These are phyloP conservation scores for Embidobia sp. DNA, from an alignment of 2,888 invertebrate species.

Conservation along the genomic window DNA sequence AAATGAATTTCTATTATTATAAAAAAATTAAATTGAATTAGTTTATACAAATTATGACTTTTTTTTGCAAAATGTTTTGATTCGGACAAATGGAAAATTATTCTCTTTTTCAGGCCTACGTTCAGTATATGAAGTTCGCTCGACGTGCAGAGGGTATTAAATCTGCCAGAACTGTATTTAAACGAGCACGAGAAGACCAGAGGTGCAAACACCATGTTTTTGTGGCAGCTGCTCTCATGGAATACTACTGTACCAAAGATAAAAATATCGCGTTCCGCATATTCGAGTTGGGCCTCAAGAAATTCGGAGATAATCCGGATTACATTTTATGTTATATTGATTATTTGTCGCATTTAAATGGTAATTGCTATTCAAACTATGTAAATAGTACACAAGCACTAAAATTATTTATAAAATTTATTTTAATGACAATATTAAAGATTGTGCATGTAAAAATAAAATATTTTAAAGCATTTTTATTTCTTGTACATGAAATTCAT, in stretches of 20 bases:
- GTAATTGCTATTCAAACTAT: too few relatives aligned
- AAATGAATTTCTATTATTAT: too few relatives aligned
- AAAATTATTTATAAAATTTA: too few relatives aligned
- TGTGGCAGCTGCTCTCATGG: slow-evolving; percentile 98
- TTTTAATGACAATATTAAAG: too few relatives aligned
- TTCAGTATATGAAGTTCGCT: slow-evolving; percentile 99
- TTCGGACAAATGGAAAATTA: too few relatives aligned
- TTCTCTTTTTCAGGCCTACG: slow-evolving; percentile 87
- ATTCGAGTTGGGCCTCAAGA: slow-evolving; percentile 98
- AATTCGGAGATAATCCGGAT: slow-evolving; percentile 96
- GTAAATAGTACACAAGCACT: too few relatives aligned
- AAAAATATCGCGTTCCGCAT: slow-evolving; percentile 98
- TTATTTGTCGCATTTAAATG: slow-evolving; percentile 98
- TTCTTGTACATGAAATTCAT: too few relatives aligned
- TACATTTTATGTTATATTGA: slow-evolving; percentile 98
- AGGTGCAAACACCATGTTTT: slow-evolving; percentile 94
- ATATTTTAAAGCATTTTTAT: too few relatives aligned
- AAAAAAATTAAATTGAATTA: too few relatives aligned
- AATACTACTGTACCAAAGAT: slow-evolving; percentile 99
- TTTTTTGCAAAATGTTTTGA: neutral
- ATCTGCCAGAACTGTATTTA: slow-evolving; percentile 96
- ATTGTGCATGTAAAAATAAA: too few relatives aligned
- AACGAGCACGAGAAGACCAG: slow-evolving; percentile 95
- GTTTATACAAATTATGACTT: neutral
- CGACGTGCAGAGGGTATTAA: slow-evolving; percentile 98